Conservation (phyloP, 2,888 invertebrate genomes). For the Drosophila longiperda region DNA sequence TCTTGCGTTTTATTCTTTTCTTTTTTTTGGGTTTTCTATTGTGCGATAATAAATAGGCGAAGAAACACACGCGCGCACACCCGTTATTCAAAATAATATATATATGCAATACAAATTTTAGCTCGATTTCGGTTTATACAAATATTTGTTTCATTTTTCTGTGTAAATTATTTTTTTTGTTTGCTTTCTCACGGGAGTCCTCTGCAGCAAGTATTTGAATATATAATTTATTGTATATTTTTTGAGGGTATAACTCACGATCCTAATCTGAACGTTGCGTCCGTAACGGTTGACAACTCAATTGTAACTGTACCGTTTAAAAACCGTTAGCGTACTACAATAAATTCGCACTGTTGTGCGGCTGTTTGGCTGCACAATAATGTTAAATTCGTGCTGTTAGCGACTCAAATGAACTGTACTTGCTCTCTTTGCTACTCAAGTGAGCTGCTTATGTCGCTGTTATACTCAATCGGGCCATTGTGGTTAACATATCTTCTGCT, state of each 20-base stretch:
- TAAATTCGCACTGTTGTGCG: constrained; percentile 46
- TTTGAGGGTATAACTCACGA: constrained; percentile 66
- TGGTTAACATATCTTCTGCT: constrained; percentile 27
- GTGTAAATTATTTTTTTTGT: constrained; percentile 8
- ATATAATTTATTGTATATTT: constrained; percentile 24
- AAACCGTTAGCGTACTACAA: constrained; percentile 62
- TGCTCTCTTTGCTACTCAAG: constrained; percentile 31
- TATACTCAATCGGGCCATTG: constrained; percentile 23
- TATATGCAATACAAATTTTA: constrained; percentile 49
- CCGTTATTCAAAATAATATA: constrained; percentile 20
- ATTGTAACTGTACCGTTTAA: constrained; percentile 67
- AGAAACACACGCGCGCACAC: constrained; percentile 80
- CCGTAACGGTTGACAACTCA: constrained; percentile 78
- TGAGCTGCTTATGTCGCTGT: constrained; percentile 37
- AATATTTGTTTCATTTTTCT: constrained; percentile 50
- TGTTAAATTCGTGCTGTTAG: constrained; percentile 46
- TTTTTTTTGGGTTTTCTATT: constrained; percentile 60
- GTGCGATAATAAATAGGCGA: constrained; percentile 70
- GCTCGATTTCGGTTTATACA: constrained; percentile 61
- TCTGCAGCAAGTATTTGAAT: constrained; percentile 28
- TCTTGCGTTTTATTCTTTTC: constrained; percentile 46
- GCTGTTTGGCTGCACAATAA: constrained; percentile 46
- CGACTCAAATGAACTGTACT: constrained; percentile 48
- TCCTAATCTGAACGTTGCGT: constrained; percentile 75
- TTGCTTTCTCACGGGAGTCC: constrained; percentile 33